phyloP scores from a whole-genome alignment of 2,888 invertebrate species.

The Dryococelus australis region DNA sequence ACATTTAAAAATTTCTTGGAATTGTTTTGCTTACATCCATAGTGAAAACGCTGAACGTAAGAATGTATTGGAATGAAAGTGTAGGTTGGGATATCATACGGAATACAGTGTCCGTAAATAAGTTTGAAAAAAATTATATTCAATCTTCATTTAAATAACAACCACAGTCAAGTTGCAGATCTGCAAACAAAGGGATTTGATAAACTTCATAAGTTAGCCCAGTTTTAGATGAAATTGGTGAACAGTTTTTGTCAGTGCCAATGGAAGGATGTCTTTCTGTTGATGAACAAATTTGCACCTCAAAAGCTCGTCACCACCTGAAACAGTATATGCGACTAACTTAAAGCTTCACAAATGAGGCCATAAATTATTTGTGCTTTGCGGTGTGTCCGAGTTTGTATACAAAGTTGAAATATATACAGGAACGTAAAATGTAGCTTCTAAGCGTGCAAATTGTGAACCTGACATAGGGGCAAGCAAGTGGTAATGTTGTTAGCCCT shows the following conservation, averaged over 20 bases:
- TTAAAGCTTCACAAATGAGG: slow-evolving; percentile 50
- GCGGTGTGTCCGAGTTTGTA: too few relatives aligned
- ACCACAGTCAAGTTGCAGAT: not conserved
- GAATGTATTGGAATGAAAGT: not conserved
- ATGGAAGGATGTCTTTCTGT: slow-evolving; percentile 38
- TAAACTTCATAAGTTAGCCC: not conserved
- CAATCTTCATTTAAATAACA: not conserved
- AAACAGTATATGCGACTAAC: slow-evolving; percentile 52
- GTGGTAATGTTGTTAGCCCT: slow-evolving; percentile 48
- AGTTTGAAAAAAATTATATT: not conserved
- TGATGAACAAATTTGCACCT: slow-evolving; percentile 52
- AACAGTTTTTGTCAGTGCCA: not conserved
- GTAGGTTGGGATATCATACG: not conserved
- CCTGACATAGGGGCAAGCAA: slow-evolving; percentile 45
- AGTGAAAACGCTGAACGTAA: not conserved
- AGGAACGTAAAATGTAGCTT: too few relatives aligned
- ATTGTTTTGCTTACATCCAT: not conserved
- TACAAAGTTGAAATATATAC: too few relatives aligned
- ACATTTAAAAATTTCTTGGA: not conserved
- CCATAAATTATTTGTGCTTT: slow-evolving; percentile 48
- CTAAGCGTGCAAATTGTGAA: slow-evolving; percentile 42
- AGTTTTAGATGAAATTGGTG: not conserved
- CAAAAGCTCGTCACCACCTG: slow-evolving; percentile 52
- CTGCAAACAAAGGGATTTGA: not conserved
- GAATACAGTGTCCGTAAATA: not conserved